phyloP scores from a whole-genome alignment of 2,888 invertebrate genomes.

The Habroteleia sp. region DNA sequence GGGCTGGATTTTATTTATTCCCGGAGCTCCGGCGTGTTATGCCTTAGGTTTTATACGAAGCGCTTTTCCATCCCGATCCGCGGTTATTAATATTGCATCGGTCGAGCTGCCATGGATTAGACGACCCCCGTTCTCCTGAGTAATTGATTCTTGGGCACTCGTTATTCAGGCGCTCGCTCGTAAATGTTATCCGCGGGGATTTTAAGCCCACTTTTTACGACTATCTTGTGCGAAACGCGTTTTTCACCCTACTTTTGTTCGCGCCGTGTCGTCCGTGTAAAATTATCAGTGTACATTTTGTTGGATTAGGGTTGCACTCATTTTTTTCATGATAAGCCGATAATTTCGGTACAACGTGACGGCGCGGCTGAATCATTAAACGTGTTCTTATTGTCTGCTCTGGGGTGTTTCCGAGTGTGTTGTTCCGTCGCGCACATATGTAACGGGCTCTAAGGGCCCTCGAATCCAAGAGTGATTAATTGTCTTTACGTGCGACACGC shows the following conservation, averaged over 20 bases:
- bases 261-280: constrained; percentile 13
- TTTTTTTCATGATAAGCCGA: constrained; percentile 44
- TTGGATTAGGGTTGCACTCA: constrained; percentile 32
- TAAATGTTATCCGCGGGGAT: constrained; percentile 63
- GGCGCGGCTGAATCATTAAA: constrained; percentile 41
- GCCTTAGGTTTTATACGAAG: constrained; percentile 68
- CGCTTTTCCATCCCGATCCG: constrained; percentile 68
- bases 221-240: constrained; percentile 30
- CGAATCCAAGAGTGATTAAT: constrained; percentile 65
- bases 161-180: constrained; percentile 66
- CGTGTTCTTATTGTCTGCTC: constrained; percentile 56
- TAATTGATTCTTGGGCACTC: constrained; percentile 75
- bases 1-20: constrained; percentile 67
- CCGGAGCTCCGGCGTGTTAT: constrained; percentile 65
- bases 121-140: constrained; percentile 55
- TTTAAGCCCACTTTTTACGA: constrained; percentile 50
- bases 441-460: constrained; percentile 51
- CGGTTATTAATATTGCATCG: constrained; percentile 77
- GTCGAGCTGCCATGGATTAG: constrained; percentile 59
- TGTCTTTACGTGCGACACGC: constrained; percentile 65
- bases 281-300: constrained; percentile 50
- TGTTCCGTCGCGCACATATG: constrained; percentile 51
- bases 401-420: constrained; percentile 34
- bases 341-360: constrained; percentile 38
- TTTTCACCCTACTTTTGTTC: constrained; percentile 41